phyloP scores from a whole-genome alignment of 2,797 vertebrate species.

The Sternarchorhynchus goeldii region DNA sequence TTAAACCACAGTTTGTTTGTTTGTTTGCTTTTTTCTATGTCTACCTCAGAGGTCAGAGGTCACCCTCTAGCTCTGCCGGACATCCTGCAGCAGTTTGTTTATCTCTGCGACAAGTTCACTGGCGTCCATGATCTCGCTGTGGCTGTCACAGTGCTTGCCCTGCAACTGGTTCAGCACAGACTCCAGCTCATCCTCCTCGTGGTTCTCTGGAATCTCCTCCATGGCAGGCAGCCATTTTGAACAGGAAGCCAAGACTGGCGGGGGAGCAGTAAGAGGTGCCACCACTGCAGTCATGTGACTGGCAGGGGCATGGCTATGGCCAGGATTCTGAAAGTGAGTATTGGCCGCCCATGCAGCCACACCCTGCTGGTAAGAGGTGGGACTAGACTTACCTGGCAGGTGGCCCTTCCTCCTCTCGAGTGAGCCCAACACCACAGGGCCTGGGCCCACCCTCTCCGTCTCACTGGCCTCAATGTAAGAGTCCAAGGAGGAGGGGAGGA shows the following conservation, averaged over 20 bases:
- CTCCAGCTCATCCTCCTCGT: slow-evolving; percentile 96
- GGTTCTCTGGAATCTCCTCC: slow-evolving; percentile 99
- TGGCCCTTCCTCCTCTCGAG: slow-evolving; percentile 89
- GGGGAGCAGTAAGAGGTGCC: slow-evolving; percentile 46
- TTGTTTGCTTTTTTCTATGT: not conserved
- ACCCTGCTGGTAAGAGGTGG: slow-evolving; percentile 85
- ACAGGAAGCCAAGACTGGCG: slow-evolving; percentile 64
- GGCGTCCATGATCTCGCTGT: slow-evolving; percentile 97
- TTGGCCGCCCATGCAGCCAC: slow-evolving; percentile 96
- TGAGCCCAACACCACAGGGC: slow-evolving; percentile 72
- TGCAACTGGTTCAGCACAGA: slow-evolving; percentile 90
- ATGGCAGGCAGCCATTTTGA: slow-evolving; percentile 97
- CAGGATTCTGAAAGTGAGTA: slow-evolving; percentile 94
- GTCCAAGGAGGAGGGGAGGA: slow-evolving; percentile 88
- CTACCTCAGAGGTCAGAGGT: slow-evolving; percentile 14
- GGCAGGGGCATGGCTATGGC: slow-evolving; percentile 77
- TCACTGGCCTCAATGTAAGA: slow-evolving; percentile 82
- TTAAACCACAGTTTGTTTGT: slow-evolving; percentile 53
- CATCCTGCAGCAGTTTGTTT: slow-evolving; percentile 96
- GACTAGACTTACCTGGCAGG: slow-evolving; percentile 81
- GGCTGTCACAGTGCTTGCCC: slow-evolving; percentile 83
- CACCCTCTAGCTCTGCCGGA: slow-evolving; percentile 86
- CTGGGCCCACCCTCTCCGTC: slow-evolving; percentile 71
- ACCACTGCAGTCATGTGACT: slow-evolving; percentile 74
- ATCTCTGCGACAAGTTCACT: slow-evolving; percentile 98